Evolutionary conservation across 2,888 invertebrate genomes (phyloP).

Genomic region (Cynaeus angustus): DNA sequence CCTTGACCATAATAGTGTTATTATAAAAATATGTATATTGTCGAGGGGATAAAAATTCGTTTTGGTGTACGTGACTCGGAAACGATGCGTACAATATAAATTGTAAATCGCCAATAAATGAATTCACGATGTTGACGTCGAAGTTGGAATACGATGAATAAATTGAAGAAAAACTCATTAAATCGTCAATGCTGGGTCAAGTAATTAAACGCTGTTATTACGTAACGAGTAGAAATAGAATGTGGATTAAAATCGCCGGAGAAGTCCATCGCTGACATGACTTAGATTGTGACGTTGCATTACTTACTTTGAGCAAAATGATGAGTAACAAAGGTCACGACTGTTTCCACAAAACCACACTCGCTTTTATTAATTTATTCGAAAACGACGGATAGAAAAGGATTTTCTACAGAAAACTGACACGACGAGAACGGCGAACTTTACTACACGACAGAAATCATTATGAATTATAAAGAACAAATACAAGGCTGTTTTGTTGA

Average conservation of each 20-base stretch:
- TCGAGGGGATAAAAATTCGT: neutral
- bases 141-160: slow-evolving; percentile 21
- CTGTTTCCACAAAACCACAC: neutral
- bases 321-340: neutral
- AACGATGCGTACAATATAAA: slow-evolving; percentile 18
- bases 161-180: slow-evolving; percentile 4
- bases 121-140: slow-evolving; percentile 17
- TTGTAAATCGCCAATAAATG: slow-evolving; percentile 22
- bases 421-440: slow-evolving; percentile 20
- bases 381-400: neutral
- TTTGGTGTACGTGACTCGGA: slow-evolving; percentile 23
- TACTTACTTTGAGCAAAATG: neutral
- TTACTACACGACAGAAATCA: slow-evolving; percentile 13
- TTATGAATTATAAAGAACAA: slow-evolving; percentile 33
- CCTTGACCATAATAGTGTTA: neutral
- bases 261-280: neutral
- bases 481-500: slow-evolving; percentile 27
- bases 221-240: neutral
- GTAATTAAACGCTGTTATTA: neutral
- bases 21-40: too few relatives aligned
- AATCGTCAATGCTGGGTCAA: neutral
- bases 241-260: too few relatives aligned
- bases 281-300: neutral
- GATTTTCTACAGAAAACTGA: neutral
- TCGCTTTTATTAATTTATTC: slow-evolving; percentile 11